Percentiles rank a stretch among this genome's conserved stretches.
Conservation (phyloP, 2,888 invertebrate species). For the Plebejus anna region DNA sequence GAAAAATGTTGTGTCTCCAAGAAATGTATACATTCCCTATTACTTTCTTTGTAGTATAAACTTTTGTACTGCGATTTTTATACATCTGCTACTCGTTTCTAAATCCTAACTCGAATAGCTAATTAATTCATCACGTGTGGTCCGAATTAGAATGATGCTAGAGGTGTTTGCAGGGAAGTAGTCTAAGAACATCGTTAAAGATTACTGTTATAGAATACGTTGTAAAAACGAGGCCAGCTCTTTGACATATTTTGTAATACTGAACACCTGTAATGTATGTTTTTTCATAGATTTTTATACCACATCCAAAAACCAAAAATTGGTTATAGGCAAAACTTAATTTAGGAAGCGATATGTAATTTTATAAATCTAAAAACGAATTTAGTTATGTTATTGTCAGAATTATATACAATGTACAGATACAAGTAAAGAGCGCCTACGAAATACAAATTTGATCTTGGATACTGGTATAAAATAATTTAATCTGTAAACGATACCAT, state of each 20-base stretch:
- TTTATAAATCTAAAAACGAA: conserved; percentile 41
- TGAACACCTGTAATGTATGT: conserved; percentile 41
- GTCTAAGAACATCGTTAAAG: background rate
- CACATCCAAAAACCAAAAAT: conserved; percentile 62
- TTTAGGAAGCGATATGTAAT: conserved; percentile 40
- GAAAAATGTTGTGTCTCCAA: background rate
- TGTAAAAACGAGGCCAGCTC: conserved; percentile 56
- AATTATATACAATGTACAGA: conserved; percentile 43
- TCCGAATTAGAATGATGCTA: conserved; percentile 41
- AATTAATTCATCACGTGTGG: conserved; percentile 36
- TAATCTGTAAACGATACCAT: conserved; percentile 29
- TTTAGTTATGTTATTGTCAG: conserved; percentile 50
- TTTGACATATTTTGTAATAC: conserved; percentile 45
- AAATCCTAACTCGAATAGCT: conserved; percentile 4
- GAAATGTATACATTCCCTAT: background rate
- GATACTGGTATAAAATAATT: conserved; percentile 54
- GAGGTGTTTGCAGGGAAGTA: conserved; percentile 40
- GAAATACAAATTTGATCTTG: conserved; percentile 58
- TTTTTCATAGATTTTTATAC: conserved; percentile 45
- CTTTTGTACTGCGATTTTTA: conserved; percentile 21
- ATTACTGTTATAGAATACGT: conserved; percentile 44
- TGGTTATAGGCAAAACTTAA: conserved; percentile 40
- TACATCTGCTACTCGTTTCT: conserved; percentile 11
- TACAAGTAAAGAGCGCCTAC: conserved; percentile 40
- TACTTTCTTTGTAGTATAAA: conserved; percentile 2